Percentiles rank a stretch among this genome's conserved stretches.
Evolutionary conservation across 2,888 invertebrate genomes (phyloP).

Genomic region (Sphinx pinastri): DNA sequence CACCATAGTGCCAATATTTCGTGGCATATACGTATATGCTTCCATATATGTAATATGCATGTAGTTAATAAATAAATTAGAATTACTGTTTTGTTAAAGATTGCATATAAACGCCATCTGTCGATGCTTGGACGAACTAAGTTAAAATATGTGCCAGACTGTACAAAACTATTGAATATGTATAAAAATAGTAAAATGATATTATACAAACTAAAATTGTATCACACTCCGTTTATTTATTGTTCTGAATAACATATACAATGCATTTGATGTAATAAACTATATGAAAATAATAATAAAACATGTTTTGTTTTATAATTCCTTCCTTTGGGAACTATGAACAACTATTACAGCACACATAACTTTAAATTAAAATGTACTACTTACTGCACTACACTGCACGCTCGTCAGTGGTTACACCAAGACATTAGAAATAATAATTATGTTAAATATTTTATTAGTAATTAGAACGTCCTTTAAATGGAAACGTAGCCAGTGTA

Average conservation of each 20-base stretch:
- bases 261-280: slow-evolving; percentile 83
- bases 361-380: too few species aligned
- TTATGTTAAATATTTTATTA: too few species aligned
- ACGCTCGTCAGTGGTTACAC: too few species aligned
- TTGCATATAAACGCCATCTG: slow-evolving; percentile 7
- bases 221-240: slow-evolving; percentile 75
- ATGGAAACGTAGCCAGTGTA: too few species aligned
- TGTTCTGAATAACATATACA: slow-evolving; percentile 74
- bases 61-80: not conserved
- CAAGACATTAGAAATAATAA: too few species aligned
- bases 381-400: too few species aligned
- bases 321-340: not conserved
- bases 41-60: not conserved
- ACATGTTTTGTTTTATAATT: slow-evolving; percentile 6
- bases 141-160: slow-evolving; percentile 22
- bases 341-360: too few species aligned
- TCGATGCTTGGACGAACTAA: not conserved
- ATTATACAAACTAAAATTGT: slow-evolving; percentile 65
- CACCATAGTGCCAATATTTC: too few species aligned
- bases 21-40: slow-evolving; percentile 3
- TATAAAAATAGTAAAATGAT: slow-evolving; percentile 43
- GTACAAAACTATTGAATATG: slow-evolving; percentile 29
- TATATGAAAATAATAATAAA: slow-evolving; percentile 49
- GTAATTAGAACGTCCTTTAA: too few species aligned
- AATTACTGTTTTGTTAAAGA: not conserved